These are phyloP conservation scores for Calonectris borealis DNA, from an alignment of 2,113 vertebrate genomes.

Conservation along the genomic window DNA sequence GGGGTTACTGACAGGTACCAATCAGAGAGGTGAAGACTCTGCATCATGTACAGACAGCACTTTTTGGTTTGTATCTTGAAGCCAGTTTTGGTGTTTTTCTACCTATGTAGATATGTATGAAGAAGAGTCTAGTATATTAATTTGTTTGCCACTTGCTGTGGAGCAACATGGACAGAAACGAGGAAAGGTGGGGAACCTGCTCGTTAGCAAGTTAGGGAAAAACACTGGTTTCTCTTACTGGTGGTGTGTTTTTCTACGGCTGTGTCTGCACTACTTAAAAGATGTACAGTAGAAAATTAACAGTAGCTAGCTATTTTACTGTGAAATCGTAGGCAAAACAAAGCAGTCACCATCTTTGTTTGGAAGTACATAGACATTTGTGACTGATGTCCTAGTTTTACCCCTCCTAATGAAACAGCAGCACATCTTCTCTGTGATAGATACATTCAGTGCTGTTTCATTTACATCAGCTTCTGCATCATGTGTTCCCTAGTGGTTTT, in stretches of 20 bases:
- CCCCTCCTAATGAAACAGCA: neutral
- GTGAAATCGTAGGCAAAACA: neutral
- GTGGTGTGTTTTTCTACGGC: neutral
- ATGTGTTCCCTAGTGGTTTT: neutral
- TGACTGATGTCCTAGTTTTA: slow-evolving; percentile 10
- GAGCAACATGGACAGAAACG: neutral
- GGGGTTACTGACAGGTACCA: neutral
- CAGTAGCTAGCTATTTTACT: neutral
- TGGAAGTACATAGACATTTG: neutral
- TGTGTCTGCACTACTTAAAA: neutral
- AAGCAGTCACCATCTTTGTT: neutral
- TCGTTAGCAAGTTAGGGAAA: neutral
- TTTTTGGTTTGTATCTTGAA: neutral
- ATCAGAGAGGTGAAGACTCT: neutral
- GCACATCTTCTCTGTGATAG: neutral
- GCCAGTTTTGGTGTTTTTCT: neutral
- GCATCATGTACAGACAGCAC: neutral
- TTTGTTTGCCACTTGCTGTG: neutral
- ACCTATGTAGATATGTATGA: neutral
- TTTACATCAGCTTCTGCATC: neutral
- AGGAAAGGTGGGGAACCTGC: neutral
- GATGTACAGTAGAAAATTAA: neutral
- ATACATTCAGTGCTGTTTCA: neutral
- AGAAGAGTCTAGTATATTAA: neutral
- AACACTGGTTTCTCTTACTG: neutral